Evolutionary conservation across 1,140 invertebrate species (phyloP), one percentile per base, ranked within the genome.

Genomic region (Drosophila auraria): DNA sequence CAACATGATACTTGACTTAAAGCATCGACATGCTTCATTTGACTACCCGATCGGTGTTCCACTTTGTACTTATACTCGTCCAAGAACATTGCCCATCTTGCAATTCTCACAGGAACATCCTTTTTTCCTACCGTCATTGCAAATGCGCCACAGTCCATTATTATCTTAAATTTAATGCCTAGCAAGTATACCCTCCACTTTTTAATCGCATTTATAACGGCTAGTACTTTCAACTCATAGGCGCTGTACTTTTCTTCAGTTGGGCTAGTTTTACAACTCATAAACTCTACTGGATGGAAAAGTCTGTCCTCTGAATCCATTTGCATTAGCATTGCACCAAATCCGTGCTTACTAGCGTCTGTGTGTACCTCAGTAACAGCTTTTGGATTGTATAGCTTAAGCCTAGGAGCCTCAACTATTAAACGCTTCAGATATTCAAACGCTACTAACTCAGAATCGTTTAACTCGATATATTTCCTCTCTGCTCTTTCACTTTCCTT

Each of bases 71-170:
- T 23, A 23, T 14, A 49, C 9, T 49, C 20, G 20, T 49, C 47
- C 20, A 49, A 5, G 14, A 23, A 49, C 20, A 49, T 49, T 23
- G 47, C 47, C 20, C 20, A 49, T 23, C 20, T 49, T 14, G 20
- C 47, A 11, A 14, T 20, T 23, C 47, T 23, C 9, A 49, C 12
- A 49, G 47, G 20, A 6, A 49, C 20, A 49, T 23, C 1, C 20
- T 6, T 49, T 23, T 23, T 49, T 17, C 47, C 11, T 49, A 23
- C 47, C 20, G 20, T 49, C 47, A 49, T 49, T 20, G 47, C 47
- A 23, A 49, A 49, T 11, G 20, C 47, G 47, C 14, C 20, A 49
- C 47, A 49, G 47, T 49, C 47, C 12, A 11, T 49, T 49, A 49
- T 8, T 49, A 47, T 47, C 20, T 47, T 47, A n/a, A 47, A 45